phyloP scores from a whole-genome alignment of 1,140 invertebrate genomes.

The Oryzaephilus surinamensis region DNA sequence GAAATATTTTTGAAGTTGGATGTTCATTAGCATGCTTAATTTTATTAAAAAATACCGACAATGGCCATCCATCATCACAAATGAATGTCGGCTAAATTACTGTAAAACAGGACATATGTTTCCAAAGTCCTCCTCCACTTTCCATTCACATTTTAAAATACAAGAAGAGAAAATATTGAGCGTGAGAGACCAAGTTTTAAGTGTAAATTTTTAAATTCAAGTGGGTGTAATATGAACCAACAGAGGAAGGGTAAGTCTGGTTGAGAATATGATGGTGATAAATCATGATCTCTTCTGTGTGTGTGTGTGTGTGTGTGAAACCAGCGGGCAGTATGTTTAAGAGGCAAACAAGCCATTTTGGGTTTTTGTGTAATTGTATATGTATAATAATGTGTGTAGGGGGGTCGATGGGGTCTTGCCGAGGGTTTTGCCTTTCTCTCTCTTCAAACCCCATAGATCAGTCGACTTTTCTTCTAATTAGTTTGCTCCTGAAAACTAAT shows the following conservation, averaged over 20 bases:
- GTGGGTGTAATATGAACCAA: conserved; percentile 25
- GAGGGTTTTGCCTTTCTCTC: background rate
- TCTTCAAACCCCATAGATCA: conserved; percentile 9
- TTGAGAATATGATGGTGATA: conserved; percentile 13
- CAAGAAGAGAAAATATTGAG: background rate
- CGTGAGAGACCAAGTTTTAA: conserved; percentile 13
- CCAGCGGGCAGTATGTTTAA: conserved; percentile 20
- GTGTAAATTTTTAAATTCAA: conserved; percentile 13
- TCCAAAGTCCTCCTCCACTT: too few relatives aligned
- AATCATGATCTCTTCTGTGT: too few relatives aligned
- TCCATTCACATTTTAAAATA: too few relatives aligned
- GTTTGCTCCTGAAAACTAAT: conserved; percentile 29
- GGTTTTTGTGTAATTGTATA: too few relatives aligned
- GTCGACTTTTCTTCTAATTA: conserved; percentile 22
- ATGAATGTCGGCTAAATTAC: conserved; percentile 18
- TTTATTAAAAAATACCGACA: too few relatives aligned
- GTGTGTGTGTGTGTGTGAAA: conserved; percentile 18
- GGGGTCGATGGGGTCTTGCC: too few relatives aligned
- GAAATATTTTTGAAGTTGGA: too few relatives aligned
- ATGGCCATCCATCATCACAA: conserved; percentile 18
- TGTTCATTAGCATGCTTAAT: too few relatives aligned
- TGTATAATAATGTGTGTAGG: too few relatives aligned
- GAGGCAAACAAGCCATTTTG: conserved; percentile 20
- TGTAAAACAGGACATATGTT: conserved; percentile 19
- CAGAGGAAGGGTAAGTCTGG: conserved; percentile 1